Evolutionary conservation across 2,888 invertebrate genomes (phyloP).

Genomic region (Cheilosia scutellata): DNA sequence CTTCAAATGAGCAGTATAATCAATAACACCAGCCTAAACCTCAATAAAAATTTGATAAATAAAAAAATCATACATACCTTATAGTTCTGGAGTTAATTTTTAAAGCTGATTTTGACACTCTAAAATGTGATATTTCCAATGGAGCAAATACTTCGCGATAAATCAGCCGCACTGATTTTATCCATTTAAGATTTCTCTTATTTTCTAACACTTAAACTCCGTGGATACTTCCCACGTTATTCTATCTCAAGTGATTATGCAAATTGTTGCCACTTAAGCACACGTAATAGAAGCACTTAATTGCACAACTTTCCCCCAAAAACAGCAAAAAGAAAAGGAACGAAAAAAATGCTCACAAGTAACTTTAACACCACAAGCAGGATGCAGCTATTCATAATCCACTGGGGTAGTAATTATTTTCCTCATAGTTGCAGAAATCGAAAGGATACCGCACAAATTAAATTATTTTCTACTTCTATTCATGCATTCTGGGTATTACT

Average conservation of each 20-base stretch:
- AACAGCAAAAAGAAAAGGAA: neutral
- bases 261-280: neutral
- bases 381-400: neutral
- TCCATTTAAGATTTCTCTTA: too few species aligned
- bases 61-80: too few species aligned
- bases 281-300: conserved; percentile 2
- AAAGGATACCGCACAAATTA: neutral
- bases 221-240: neutral
- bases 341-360: neutral
- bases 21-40: too few species aligned
- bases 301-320: neutral
- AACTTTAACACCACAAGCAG: too few species aligned
- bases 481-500: neutral
- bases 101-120: too few species aligned
- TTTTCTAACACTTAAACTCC: neutral
- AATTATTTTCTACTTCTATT: neutral
- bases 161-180: too few species aligned
- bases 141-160: too few species aligned
- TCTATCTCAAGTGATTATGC: neutral
- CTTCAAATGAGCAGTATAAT: too few species aligned
- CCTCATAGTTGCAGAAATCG: neutral
- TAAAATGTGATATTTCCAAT: too few species aligned
- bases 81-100: too few species aligned
- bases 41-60: too few species aligned
- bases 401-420: neutral